A percentile compares a stretch with the other conserved stretches of the same genome.
Conservation (phyloP, 2,797 vertebrate species). For the Eleutherodactylus coqui region DNA sequence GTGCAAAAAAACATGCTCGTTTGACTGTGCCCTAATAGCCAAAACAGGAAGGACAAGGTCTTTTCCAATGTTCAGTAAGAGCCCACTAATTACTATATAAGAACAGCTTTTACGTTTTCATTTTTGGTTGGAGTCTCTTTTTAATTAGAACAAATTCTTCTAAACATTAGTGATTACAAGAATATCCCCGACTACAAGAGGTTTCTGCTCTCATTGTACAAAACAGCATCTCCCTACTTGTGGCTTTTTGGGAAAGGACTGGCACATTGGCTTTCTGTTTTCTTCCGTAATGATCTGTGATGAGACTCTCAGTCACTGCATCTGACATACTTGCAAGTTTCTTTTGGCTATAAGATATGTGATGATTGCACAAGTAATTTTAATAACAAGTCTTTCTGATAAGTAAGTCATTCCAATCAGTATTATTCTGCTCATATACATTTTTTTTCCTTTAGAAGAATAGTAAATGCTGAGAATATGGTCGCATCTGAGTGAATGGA, state of each 20-base stretch:
- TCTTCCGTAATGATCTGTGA: not conserved
- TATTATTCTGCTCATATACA: not conserved
- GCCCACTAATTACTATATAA: too few species aligned
- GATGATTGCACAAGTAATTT: constrained; percentile 40
- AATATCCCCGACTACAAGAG: not conserved
- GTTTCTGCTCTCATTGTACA: not conserved
- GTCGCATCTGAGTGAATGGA: not conserved
- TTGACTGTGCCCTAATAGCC: too few species aligned
- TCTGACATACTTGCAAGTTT: constrained; percentile 35
- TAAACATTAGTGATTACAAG: not conserved
- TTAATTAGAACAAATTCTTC: not conserved
- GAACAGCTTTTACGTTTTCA: not conserved
- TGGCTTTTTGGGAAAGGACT: not conserved
- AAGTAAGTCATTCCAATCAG: constrained; percentile 24
- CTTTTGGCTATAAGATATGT: constrained; percentile 26
- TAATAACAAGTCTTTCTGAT: constrained; percentile 26
- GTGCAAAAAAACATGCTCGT: too few species aligned
- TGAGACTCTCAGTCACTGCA: not conserved
- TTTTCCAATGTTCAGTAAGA: too few species aligned
- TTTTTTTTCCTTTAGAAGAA: not conserved
- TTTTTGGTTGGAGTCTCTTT: not conserved
- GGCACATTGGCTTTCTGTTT: not conserved
- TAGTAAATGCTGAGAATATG: not conserved
- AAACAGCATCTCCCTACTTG: not conserved
- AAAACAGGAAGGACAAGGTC: too few species aligned